Evolutionary conservation across 2,113 vertebrate genomes (phyloP).

Genomic region (Microtus pennsylvanicus): DNA sequence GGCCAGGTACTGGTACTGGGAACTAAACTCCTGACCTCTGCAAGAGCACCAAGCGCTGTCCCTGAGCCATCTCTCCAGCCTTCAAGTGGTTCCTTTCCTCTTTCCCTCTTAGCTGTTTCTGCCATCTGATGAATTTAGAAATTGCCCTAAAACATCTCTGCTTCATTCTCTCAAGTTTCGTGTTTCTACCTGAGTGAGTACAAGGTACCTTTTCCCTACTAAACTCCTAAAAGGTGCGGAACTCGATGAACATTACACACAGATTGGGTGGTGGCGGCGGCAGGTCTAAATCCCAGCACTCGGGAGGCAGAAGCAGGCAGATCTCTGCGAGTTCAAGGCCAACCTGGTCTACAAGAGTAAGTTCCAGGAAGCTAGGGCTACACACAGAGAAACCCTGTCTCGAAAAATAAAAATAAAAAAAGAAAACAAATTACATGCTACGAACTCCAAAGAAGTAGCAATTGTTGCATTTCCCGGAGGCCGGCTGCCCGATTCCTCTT

Average conservation of each 20-base stretch:
- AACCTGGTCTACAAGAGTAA: too few relatives aligned
- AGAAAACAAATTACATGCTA: too few relatives aligned
- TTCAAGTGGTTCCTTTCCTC: neutral
- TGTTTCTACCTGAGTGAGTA: neutral
- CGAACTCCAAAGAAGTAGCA: neutral
- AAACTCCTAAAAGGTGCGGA: neutral
- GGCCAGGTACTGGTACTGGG: neutral
- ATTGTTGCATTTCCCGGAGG: neutral
- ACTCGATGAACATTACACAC: neutral
- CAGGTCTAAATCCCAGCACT: too few relatives aligned
- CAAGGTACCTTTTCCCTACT: neutral
- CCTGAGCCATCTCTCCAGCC: neutral
- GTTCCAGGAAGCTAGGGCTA: too few relatives aligned
- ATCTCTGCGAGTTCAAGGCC: too few relatives aligned
- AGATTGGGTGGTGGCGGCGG: too few relatives aligned
- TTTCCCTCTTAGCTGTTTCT: neutral
- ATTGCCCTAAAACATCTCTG: neutral
- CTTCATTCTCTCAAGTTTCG: neutral
- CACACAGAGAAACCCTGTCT: too few relatives aligned
- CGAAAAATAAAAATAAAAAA: too few relatives aligned
- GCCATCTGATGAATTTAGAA: neutral
- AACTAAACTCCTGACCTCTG: neutral
- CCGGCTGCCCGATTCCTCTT: conserved; percentile 35
- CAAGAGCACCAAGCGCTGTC: neutral
- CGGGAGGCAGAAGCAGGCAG: too few relatives aligned